phyloP scores from a whole-genome alignment of 2,888 invertebrate genomes.

The Drosophila dives region DNA sequence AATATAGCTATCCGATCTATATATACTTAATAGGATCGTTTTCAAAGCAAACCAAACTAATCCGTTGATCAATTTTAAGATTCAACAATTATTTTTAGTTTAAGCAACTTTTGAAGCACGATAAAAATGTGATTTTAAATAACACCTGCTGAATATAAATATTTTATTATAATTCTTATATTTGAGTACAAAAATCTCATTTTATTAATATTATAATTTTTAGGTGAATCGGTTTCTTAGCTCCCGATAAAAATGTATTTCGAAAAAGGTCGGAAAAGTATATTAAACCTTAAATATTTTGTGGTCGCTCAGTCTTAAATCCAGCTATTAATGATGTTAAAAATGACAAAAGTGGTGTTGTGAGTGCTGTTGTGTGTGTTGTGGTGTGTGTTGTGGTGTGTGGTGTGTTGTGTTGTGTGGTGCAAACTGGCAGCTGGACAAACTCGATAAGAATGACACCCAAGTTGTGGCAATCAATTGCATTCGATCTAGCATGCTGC shows the following conservation, averaged over 20 bases:
- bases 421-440: conserved; percentile 6
- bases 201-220: not conserved
- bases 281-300: conserved; percentile 2
- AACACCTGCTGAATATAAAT: too few relatives aligned
- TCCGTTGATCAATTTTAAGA: not conserved
- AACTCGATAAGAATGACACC: conserved; percentile 33
- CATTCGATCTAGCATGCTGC: conserved; percentile 54
- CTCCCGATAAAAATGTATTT: not conserved
- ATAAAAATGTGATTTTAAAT: not conserved
- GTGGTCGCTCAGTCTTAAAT: not conserved
- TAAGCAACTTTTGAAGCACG: not conserved
- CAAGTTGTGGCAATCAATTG: conserved; percentile 56
- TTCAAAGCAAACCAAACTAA: too few relatives aligned
- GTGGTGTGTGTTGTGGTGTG: not conserved
- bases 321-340: not conserved
- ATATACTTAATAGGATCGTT: not conserved
- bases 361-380: not conserved
- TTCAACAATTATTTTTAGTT: not conserved
- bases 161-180: not conserved
- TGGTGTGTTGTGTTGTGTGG: not conserved
- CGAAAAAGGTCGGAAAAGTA: not conserved
- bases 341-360: conserved; percentile 2
- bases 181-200: not conserved
- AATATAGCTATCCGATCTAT: not conserved
- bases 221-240: not conserved